These are phyloP conservation scores for Hemaris fuciformis DNA, from an alignment of 2,888 invertebrate genomes.

Conservation along the genomic window DNA sequence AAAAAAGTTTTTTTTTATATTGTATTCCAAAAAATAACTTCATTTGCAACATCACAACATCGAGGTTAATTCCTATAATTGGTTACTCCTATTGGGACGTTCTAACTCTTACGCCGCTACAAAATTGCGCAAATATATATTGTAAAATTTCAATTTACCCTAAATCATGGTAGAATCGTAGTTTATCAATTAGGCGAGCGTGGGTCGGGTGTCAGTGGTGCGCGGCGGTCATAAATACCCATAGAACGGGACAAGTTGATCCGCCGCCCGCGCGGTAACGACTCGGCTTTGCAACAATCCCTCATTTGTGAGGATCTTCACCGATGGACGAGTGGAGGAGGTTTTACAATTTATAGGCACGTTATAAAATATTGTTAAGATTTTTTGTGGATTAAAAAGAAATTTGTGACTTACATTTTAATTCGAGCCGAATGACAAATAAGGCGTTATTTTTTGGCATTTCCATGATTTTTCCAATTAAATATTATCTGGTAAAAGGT, in stretches of 20 bases:
- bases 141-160: background rate
- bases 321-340: conserved; percentile 3
- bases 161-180: background rate
- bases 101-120: background rate
- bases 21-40: no score
- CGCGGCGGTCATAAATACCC: conserved; percentile 32
- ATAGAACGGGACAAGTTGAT: conserved; percentile 34
- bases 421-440: no score
- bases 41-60: no score
- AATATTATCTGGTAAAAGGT: no score
- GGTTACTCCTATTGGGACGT: no score
- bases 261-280: conserved; percentile 32
- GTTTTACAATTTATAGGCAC: background rate
- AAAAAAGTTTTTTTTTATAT: no score
- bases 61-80: no score
- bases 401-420: no score
- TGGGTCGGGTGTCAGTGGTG: background rate
- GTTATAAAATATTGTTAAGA: conserved; percentile 19
- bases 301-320: conserved; percentile 37
- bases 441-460: no score
- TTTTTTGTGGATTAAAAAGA: no score
- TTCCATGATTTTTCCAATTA: no score
- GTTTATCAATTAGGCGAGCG: conserved; percentile 7
- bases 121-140: background rate
- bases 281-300: conserved; percentile 28